These are phyloP conservation scores for Meles meles DNA, from an alignment of 2,113 vertebrate species.

Conservation along the genomic window DNA sequence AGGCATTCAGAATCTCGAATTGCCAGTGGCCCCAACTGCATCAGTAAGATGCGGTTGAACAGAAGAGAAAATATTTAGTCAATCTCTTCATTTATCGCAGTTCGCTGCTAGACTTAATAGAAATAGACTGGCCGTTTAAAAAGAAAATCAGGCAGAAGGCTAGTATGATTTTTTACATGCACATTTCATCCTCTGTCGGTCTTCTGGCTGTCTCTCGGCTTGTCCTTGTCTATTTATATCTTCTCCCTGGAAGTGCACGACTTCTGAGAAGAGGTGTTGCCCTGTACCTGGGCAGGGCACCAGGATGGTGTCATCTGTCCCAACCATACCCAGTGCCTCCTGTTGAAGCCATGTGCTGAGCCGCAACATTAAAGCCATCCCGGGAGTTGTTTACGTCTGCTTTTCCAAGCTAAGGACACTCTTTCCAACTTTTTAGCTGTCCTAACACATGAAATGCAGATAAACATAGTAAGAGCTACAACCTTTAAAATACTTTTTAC, in stretches of 20 bases:
- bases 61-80: not conserved
- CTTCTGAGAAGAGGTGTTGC: not conserved
- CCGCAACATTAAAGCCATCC: accelerated
- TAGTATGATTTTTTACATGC: accelerated
- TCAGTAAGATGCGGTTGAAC: not conserved
- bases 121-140: not conserved
- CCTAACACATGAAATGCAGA: not conserved
- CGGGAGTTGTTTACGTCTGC: no score
- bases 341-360: not conserved
- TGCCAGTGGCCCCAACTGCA: not conserved
- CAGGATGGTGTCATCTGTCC: no score
- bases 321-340: not conserved
- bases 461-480: not conserved
- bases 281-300: not conserved
- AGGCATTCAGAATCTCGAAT: not conserved
- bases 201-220: not conserved
- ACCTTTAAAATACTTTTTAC: not conserved
- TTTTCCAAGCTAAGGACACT: not conserved
- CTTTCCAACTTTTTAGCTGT: not conserved
- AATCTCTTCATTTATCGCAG: accelerated
- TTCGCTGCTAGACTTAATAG: not conserved
- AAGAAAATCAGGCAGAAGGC: not conserved
- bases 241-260: not conserved
- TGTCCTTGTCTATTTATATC: not conserved
- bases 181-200: accelerated